phyloP scores from a whole-genome alignment of 2,113 vertebrate species.

The Callospermophilus lateralis region DNA sequence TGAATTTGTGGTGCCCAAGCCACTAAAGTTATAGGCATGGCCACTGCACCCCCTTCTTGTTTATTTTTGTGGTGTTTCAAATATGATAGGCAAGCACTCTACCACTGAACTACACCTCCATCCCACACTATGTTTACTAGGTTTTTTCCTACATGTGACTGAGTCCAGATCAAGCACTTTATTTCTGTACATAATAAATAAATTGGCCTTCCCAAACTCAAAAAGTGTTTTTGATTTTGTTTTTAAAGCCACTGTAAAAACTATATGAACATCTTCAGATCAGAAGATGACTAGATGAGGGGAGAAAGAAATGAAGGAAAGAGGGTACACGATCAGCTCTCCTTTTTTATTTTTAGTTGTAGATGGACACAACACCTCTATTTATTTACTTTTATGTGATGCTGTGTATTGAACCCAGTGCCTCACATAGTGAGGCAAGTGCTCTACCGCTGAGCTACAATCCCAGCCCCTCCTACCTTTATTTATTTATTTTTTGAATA shows the following conservation, averaged over 20 bases:
- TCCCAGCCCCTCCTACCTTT: no score
- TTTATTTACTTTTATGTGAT: no score
- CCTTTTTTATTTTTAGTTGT: not conserved
- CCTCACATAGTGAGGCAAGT: no score
- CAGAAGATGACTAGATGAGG: not conserved
- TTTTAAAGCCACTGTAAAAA: not conserved
- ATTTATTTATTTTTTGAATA: no score
- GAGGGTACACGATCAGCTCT: not conserved
- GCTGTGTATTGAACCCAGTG: no score
- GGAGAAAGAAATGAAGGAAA: not conserved
- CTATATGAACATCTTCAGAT: not conserved
- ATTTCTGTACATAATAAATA: not conserved
- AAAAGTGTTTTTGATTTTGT: not conserved
- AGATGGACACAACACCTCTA: no score
- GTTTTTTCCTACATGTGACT: not conserved
- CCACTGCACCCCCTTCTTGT: no score
- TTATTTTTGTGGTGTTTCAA: no score
- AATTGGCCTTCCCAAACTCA: not conserved
- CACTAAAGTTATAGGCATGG: no score
- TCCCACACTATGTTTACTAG: not conserved
- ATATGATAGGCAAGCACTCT: not conserved
- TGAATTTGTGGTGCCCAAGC: no score
- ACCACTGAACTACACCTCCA: not conserved
- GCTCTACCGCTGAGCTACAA: no score
- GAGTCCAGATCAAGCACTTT: slow-evolving; percentile 26